Evolutionary conservation across 1,140 invertebrate species (phyloP), one percentile per base, ranked within the genome.

Genomic region (Proales similis): DNA sequence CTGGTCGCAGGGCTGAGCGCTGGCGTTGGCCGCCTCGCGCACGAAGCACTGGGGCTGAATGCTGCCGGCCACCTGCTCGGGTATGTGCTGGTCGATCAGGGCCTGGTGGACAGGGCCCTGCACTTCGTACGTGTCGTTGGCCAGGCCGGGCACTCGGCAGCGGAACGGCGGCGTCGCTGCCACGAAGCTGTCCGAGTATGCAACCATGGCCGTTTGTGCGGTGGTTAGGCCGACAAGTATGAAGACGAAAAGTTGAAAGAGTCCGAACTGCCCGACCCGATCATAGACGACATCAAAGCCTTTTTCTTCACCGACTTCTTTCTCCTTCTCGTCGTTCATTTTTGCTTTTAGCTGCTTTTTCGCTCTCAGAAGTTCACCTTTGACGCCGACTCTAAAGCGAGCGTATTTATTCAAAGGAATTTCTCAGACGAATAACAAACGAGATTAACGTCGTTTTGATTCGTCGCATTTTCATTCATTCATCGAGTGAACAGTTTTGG

Each of bases 101-200:
- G 29, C 20, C 20, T 24, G 26, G 20, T 49, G 48, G 26, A 27
- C 30, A 27, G 30, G 29, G 27, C 20, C 36, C 12, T 49, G 48
- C 7, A 49, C 36, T 49, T 57, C 51, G 30, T 57, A 57, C 29
- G 51, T 57, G 29, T 57, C 51, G 20, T 57, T 57, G 4, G 14
- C 9, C 5, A 22, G 30, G 11, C 7, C 36, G 39, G 51, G 51
- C 17, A 57, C 45, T 57, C 30, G 12, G 29, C 51, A 57, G 39
- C 51, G 39, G 22, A 49, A 49, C 39, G 27, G 39, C 1, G 51
- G 51, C 26, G 38, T 38, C 30, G 51, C 38, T 2, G 22, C 51
- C 4, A 42, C 39, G 30, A 57, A 57, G 27, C 36, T 42, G 45
- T 26, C 39, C 11, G 36, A 42, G n/a, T 39, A 57, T 12, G 36